These are phyloP conservation scores for Chelmon rostratus DNA, from an alignment of 2,797 vertebrate species.

Conservation along the genomic window DNA sequence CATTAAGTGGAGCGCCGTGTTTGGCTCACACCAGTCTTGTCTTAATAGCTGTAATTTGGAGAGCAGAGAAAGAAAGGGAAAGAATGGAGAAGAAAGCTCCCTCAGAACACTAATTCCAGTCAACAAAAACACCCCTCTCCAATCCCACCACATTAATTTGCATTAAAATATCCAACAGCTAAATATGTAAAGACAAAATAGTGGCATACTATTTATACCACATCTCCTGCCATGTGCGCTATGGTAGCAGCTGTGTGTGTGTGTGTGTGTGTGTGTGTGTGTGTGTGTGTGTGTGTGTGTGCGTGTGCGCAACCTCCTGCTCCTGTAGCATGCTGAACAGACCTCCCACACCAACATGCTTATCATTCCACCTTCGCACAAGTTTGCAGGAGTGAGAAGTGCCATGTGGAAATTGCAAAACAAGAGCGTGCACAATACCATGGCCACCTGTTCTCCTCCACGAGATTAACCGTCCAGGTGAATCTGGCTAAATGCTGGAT, in stretches of 20 bases:
- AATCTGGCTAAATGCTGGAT: background rate
- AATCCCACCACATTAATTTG: slow-evolving; percentile 82
- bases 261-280: slow-evolving; percentile 48
- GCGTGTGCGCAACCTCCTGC: slow-evolving; percentile 49
- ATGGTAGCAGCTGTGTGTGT: slow-evolving; percentile 54
- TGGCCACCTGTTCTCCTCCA: slow-evolving; percentile 17
- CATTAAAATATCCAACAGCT: slow-evolving; percentile 84
- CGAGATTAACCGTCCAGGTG: background rate
- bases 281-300: slow-evolving; percentile 52
- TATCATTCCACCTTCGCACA: slow-evolving; percentile 68
- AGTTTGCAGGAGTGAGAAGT: slow-evolving; percentile 36
- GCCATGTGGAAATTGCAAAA: slow-evolving; percentile 19
- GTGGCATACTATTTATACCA: slow-evolving; percentile 74
- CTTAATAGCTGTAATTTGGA: slow-evolving; percentile 90
- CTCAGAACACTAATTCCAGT: slow-evolving; percentile 85
- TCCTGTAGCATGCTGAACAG: slow-evolving; percentile 54
- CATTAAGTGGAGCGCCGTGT: slow-evolving; percentile 85
- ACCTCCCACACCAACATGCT: slow-evolving; percentile 77
- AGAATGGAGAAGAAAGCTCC: slow-evolving; percentile 84
- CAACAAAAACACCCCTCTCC: slow-evolving; percentile 85
- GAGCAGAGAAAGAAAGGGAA: slow-evolving; percentile 78
- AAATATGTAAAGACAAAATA: slow-evolving; percentile 85
- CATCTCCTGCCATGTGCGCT: slow-evolving; percentile 46
- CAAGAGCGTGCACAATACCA: background rate
- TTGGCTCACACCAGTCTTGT: slow-evolving; percentile 84